Base-by-base conservation (phyloP, 2,888 invertebrate genomes). In the Drosophila putrida region DNA sequence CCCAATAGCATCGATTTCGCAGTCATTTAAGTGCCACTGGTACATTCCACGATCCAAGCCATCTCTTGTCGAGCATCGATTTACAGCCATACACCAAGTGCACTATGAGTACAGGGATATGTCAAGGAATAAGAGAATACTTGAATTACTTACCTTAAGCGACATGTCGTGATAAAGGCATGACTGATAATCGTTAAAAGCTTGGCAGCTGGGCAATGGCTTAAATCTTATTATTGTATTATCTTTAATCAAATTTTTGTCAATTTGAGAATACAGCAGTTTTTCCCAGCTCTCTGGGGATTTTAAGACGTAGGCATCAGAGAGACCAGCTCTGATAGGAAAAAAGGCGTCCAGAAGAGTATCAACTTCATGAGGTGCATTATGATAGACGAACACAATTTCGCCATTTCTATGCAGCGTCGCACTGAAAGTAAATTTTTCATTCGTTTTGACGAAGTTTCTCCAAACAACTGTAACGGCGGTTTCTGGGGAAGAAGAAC, bases 41-140 rank as follows among this genome's bases (percentile, higher is more conserved):
- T 20, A 20, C 20, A 1, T 1, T 20, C 2, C 20, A 20, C 20
- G 20, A 20, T 20, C 43, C 6, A 11, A 6, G 11, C 20, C 11
- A 4, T 43, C 11, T 43, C 6, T 25, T 25, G 25, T 5, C 1
- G 44, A 44, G n/a, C 44, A 44, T 6, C 43, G 43, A 25, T 43
- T 43, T 43, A 43, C 43, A 43, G 43, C 44, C 27, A 11, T 2
- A 27, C 44, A 44, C 44, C 27, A 44, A n/a, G 6, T n/a, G 27
- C 44, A 44, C 44, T 27, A 27, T 27, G 6, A n/a, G 11, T 27
- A 27, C 11, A n/a, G 27, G n/a, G 11, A 44, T 44, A 11, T 27
- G 6, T 11, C 15, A 25, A n/a, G 6, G 10, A 25, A 27, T 44
- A n/a, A 6, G 6, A n/a, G 6, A 27, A 27, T 6, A 4, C n/a